phyloP scores from a whole-genome alignment of 2,113 vertebrate species.

The Tenebrosternarchus preto region DNA sequence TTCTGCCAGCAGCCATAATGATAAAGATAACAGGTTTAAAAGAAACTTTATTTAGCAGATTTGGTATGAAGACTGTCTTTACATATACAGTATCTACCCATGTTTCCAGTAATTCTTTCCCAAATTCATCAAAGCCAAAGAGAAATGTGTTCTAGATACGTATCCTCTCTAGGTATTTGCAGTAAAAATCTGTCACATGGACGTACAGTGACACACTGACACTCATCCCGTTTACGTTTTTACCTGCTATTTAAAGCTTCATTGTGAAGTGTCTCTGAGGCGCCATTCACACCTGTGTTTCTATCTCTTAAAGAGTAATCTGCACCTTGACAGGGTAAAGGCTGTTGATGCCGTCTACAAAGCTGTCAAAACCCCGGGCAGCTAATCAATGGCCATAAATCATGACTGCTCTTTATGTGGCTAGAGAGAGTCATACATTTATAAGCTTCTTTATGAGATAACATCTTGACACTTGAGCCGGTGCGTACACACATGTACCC shows the following conservation, averaged over 20 bases:
- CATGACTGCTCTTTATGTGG: constrained; percentile 73
- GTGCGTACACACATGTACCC: constrained; percentile 59
- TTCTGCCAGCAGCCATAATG: no score
- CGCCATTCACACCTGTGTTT: constrained; percentile 48
- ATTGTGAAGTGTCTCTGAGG: constrained; percentile 6
- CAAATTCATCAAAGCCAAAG: neutral
- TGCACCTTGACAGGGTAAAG: constrained; percentile 55
- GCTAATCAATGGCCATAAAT: constrained; percentile 80
- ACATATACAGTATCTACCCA: no score
- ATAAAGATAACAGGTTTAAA: no score
- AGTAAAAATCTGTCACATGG: neutral
- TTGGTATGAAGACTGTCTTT: neutral
- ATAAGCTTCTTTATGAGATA: constrained; percentile 79
- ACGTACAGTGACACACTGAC: constrained; percentile 14
- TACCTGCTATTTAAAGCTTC: constrained; percentile 14
- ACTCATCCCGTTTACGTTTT: neutral
- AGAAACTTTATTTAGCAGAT: no score
- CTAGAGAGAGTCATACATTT: constrained; percentile 75
- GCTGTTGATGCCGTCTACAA: constrained; percentile 75
- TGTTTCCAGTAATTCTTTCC: neutral
- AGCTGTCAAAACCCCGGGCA: constrained; percentile 67
- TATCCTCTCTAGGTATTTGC: constrained; percentile 11
- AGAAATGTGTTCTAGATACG: neutral
- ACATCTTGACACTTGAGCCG: constrained; percentile 73
- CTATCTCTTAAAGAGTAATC: constrained; percentile 61